These are phyloP conservation scores for Spatulosminthurus flaviceps DNA, from an alignment of 2,888 invertebrate genomes.

Conservation along the genomic window DNA sequence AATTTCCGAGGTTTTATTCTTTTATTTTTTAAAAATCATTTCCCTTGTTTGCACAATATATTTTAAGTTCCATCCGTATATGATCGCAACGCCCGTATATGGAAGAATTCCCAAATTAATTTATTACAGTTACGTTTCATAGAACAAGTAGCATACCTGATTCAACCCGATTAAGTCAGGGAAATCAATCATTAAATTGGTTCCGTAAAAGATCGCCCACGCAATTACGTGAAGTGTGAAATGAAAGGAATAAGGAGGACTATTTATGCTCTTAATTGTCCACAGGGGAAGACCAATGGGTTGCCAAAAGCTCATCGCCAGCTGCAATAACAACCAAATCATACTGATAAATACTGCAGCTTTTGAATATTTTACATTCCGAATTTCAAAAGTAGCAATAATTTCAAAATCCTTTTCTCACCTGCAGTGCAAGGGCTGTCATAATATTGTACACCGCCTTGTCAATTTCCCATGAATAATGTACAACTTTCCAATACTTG, in stretches of 20 bases:
- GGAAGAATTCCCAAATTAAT: no score
- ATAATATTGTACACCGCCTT: conserved; percentile 51
- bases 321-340: conserved; percentile 22
- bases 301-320: conserved; percentile 46
- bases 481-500: conserved; percentile 50
- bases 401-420: conserved; percentile 25
- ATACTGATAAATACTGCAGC: not conserved
- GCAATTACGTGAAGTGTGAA: conserved; percentile 46
- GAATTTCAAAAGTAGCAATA: not conserved
- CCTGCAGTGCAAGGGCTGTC: conserved; percentile 49
- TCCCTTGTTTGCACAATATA: no score
- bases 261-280: conserved; percentile 31
- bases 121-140: not conserved
- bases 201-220: conserved; percentile 54
- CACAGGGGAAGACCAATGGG: conserved; percentile 47
- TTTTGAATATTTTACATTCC: not conserved
- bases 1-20: no score
- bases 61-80: no score
- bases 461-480: conserved; percentile 50
- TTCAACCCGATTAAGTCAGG: conserved; percentile 57
- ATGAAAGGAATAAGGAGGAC: not conserved
- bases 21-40: no score
- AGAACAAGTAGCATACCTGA: conserved; percentile 49
- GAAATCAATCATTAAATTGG: conserved; percentile 57
- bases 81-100: no score